Conservation (phyloP, 2,888 invertebrate genomes). For the Miltochrista miniata region DNA sequence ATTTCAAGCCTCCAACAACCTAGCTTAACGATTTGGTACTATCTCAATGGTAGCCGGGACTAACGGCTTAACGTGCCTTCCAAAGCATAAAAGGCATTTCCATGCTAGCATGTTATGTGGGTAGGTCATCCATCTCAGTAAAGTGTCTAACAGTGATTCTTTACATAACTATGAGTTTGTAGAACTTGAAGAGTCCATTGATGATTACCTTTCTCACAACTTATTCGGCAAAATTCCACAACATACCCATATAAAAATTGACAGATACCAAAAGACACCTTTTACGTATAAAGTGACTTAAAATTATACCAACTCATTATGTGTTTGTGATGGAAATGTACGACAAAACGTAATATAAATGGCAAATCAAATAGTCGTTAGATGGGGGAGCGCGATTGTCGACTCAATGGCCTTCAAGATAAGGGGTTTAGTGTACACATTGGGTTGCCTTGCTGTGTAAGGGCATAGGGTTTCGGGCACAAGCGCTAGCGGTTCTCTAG, state of each 20-base stretch:
- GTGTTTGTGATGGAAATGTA: conserved; percentile 49
- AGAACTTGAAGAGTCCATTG: background rate
- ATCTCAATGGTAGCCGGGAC: too few relatives aligned
- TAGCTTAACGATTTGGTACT: too few relatives aligned
- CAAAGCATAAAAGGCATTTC: too few relatives aligned
- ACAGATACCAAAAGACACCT: too few relatives aligned
- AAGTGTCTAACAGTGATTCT: too few relatives aligned
- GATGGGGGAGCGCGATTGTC: conserved; percentile 32
- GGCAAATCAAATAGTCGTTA: conserved; percentile 64
- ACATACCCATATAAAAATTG: background rate
- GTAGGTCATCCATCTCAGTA: too few relatives aligned
- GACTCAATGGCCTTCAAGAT: conserved; percentile 37
- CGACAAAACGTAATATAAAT: conserved; percentile 51
- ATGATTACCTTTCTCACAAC: background rate
- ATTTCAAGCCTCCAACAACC: too few relatives aligned
- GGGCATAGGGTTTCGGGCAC: conserved; percentile 18
- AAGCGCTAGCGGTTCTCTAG: conserved; percentile 18
- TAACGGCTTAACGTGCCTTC: too few relatives aligned
- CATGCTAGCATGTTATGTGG: too few relatives aligned
- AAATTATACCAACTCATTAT: conserved; percentile 43
- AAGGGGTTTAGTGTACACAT: conserved; percentile 31
- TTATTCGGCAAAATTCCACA: background rate
- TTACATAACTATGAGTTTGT: too few relatives aligned
- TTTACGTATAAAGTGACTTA: conserved; percentile 21
- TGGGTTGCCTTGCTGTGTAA: conserved; percentile 26